Conservation (phyloP, 2,888 invertebrate genomes). For the Sthenelais limicola region DNA sequence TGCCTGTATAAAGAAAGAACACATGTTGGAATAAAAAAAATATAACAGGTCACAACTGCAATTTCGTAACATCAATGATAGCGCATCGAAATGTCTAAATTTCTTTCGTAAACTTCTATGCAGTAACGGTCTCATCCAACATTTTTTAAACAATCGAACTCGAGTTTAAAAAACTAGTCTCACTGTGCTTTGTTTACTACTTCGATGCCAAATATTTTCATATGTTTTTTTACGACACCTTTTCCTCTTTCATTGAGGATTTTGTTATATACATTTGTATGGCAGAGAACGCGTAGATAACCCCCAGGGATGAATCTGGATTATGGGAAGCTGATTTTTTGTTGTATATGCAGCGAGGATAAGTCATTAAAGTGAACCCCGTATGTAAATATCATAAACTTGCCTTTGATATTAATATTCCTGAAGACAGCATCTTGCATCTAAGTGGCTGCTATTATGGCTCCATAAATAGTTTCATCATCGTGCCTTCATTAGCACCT, state of each 20-base stretch:
- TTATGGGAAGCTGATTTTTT: conserved; percentile 16
- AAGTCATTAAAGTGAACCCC: conserved; percentile 23
- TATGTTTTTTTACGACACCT: conserved; percentile 14
- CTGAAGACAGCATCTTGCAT: too few relatives aligned
- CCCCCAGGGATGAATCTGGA: conserved; percentile 21
- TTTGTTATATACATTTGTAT: conserved; percentile 32
- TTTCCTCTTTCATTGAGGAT: conserved; percentile 14
- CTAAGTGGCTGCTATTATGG: too few relatives aligned
- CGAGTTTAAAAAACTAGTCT: conserved; percentile 32
- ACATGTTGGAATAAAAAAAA: conserved; percentile 34
- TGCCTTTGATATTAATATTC: too few relatives aligned
- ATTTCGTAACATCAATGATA: background rate
- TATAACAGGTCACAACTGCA: conserved; percentile 13
- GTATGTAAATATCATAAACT: conserved; percentile 11
- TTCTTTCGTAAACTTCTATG: conserved; percentile 18
- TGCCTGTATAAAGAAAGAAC: background rate
- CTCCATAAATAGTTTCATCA: too few relatives aligned
- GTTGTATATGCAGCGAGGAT: conserved; percentile 22
- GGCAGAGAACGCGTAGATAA: conserved; percentile 6
- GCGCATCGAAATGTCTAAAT: conserved; percentile 11
- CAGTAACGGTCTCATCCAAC: conserved; percentile 10
- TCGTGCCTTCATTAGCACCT: too few relatives aligned
- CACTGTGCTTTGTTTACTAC: conserved; percentile 5
- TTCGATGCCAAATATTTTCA: conserved; percentile 36
- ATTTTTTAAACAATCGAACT: conserved; percentile 6